These are phyloP conservation scores for Rhopalosiphum padi DNA, from an alignment of 1,140 invertebrate genomes.

Conservation along the genomic window DNA sequence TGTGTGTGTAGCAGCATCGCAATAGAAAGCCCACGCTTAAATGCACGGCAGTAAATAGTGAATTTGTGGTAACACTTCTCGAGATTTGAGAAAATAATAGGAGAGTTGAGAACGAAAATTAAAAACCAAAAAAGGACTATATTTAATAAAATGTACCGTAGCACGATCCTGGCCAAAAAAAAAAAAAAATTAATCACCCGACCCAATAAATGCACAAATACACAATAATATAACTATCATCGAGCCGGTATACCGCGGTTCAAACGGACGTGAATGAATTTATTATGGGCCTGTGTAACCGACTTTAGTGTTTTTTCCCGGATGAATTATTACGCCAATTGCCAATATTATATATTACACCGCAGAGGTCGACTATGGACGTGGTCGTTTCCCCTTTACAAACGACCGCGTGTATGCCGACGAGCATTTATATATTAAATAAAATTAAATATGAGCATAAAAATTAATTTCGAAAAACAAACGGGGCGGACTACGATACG, in stretches of 20 bases:
- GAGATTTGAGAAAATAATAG: too few relatives aligned
- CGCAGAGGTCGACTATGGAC: background rate
- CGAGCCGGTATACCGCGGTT: background rate
- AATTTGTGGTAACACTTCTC: too few relatives aligned
- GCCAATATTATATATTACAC: background rate
- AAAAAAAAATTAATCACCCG: background rate
- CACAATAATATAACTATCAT: background rate
- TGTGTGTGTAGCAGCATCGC: too few relatives aligned
- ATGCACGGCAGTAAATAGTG: too few relatives aligned
- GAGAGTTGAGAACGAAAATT: background rate
- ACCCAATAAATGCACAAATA: background rate
- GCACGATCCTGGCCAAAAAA: background rate
- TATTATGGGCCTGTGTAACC: background rate
- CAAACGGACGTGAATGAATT: background rate
- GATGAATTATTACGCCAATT: constrained; percentile 2
- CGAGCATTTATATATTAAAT: background rate
- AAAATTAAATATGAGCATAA: background rate
- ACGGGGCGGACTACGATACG: background rate
- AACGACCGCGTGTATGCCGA: background rate
- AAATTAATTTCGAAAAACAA: background rate
- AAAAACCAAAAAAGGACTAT: background rate
- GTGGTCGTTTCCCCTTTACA: background rate
- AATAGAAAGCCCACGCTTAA: too few relatives aligned
- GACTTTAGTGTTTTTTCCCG: background rate
- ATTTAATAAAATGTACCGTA: too few relatives aligned